A percentile compares a stretch with the other conserved stretches of the same genome.
Evolutionary conservation across 2,888 invertebrate genomes (phyloP).

Genomic region (Heteromyza rotundicornis): DNA sequence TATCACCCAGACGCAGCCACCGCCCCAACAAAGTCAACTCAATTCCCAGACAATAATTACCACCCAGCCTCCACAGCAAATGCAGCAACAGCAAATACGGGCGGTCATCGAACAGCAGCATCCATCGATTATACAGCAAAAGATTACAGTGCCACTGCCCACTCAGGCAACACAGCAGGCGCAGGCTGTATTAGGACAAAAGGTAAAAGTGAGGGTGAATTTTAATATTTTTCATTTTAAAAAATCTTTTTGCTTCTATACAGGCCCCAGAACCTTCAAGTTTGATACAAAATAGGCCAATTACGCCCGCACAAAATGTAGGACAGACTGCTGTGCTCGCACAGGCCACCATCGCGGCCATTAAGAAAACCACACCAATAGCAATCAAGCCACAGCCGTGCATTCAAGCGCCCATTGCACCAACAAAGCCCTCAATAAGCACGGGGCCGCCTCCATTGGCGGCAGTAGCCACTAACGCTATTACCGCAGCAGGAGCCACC

Average conservation of each 20-base stretch:
- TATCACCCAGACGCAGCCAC: constrained; percentile 50
- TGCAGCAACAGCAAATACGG: constrained; percentile 55
- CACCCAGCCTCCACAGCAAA: constrained; percentile 44
- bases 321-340: constrained; percentile 14
- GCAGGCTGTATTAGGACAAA: constrained; percentile 18
- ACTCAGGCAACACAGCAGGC: background rate
- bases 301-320: background rate
- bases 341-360: constrained; percentile 16
- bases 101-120: constrained; percentile 45
- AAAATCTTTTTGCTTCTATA: constrained; percentile 8
- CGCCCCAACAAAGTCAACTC: constrained; percentile 48
- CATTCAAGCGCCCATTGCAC: too few relatives aligned
- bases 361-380: too few relatives aligned
- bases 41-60: constrained; percentile 58
- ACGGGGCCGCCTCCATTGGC: too few relatives aligned
- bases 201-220: too few relatives aligned
- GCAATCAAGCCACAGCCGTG: too few relatives aligned
- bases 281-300: constrained; percentile 14
- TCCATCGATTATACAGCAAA: constrained; percentile 54
- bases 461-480: constrained; percentile 30
- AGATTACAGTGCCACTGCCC: constrained; percentile 41
- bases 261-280: constrained; percentile 28
- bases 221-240: too few relatives aligned
- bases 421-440: too few relatives aligned
- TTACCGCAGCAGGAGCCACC: constrained; percentile 24